Conservation (phyloP, 1,140 invertebrate genomes). For the Drosophila mauritiana region DNA sequence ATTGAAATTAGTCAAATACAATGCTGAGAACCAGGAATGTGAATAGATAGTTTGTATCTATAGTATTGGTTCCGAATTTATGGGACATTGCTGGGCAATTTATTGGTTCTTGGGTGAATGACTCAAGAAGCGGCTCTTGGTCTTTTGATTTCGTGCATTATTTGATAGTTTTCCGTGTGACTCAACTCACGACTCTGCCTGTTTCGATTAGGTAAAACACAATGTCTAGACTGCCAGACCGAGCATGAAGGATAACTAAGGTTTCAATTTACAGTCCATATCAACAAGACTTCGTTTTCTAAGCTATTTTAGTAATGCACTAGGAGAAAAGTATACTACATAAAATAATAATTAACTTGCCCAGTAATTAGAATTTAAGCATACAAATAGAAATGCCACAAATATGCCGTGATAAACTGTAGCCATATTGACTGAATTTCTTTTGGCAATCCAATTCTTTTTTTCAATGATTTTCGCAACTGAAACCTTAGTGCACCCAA, state of each 20-base stretch:
- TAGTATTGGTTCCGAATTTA: conserved; percentile 31
- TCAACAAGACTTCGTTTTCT: conserved; percentile 11
- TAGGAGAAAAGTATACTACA: not conserved
- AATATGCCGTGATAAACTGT: too few relatives aligned
- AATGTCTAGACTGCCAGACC: conserved; percentile 29
- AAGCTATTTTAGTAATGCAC: not conserved
- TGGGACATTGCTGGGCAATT: conserved; percentile 16
- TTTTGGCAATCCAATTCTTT: not conserved
- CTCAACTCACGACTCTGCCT: conserved; percentile 34
- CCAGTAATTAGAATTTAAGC: too few relatives aligned
- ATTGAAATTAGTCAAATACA: conserved; percentile 31
- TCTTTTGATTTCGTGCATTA: conserved; percentile 21
- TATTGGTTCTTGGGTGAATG: conserved; percentile 15
- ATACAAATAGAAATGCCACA: too few relatives aligned
- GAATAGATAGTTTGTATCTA: conserved; percentile 37
- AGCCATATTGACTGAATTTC: too few relatives aligned
- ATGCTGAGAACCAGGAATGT: conserved; percentile 5
- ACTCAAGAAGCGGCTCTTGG: conserved; percentile 33
- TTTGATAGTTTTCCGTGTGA: conserved; percentile 12
- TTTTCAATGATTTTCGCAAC: conserved; percentile 20
- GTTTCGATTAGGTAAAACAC: conserved; percentile 27
- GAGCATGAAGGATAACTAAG: conserved; percentile 22
- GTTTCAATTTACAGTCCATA: conserved; percentile 23
- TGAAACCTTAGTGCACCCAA: conserved; percentile 27
- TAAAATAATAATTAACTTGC: too few relatives aligned